Conservation (phyloP, 2,797 vertebrate species). For the Cuculus canorus region DNA sequence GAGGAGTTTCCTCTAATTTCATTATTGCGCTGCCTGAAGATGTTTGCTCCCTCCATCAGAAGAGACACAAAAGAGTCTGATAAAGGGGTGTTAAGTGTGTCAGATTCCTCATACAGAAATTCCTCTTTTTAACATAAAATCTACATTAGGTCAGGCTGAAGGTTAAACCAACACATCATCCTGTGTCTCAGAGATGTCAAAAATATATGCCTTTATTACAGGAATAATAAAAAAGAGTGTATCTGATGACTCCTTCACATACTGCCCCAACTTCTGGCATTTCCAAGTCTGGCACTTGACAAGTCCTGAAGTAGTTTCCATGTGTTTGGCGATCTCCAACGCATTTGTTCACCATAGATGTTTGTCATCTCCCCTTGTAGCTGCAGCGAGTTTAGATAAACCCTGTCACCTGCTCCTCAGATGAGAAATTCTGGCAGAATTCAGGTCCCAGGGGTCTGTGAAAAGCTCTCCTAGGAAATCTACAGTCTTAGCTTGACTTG, state of each 20-base stretch:
- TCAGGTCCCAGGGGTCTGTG: neutral
- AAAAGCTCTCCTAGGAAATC: neutral
- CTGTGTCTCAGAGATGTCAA: neutral
- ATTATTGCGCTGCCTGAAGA: neutral
- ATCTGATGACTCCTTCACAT: neutral
- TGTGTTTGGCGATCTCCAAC: neutral
- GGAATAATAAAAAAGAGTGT: neutral
- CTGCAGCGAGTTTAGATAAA: neutral
- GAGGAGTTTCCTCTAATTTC: neutral
- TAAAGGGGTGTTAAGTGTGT: accelerated
- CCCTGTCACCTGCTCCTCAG: neutral
- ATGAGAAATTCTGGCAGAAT: neutral
- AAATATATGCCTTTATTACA: neutral
- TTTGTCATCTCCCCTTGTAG: neutral
- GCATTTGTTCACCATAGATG: neutral
- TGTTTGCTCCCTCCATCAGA: neutral
- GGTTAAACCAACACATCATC: neutral
- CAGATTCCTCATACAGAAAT: neutral
- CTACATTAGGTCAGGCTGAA: neutral
- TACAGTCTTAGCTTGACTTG: neutral
- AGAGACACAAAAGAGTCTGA: neutral
- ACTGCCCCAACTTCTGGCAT: neutral
- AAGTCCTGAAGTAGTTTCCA: neutral
- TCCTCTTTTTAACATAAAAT: accelerated
- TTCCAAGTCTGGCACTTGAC: neutral